Evolutionary conservation across 1,140 invertebrate species (phyloP).

Genomic region (Drosophila kurseongensis): DNA sequence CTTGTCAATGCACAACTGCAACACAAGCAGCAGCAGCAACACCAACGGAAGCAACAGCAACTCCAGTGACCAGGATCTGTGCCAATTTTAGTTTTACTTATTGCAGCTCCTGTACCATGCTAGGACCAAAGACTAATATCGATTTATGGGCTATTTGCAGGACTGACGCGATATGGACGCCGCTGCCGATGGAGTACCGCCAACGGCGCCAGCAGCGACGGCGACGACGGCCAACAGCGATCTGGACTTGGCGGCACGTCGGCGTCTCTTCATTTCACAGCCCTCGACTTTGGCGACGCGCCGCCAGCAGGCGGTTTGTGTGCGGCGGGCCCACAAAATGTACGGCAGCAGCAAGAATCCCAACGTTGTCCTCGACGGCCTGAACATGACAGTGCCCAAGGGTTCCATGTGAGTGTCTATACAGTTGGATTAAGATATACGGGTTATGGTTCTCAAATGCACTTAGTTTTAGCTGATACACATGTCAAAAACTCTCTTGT

Average conservation of each 20-base stretch:
- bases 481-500: background rate
- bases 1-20: slow-evolving; percentile 64
- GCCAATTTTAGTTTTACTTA: slow-evolving; percentile 62
- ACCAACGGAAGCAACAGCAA: slow-evolving; percentile 7
- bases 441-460: background rate
- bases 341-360: slow-evolving; percentile 93
- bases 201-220: slow-evolving; percentile 66
- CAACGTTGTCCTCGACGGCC: slow-evolving; percentile 93
- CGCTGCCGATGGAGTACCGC: slow-evolving; percentile 76
- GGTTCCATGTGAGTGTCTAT: slow-evolving; percentile 93
- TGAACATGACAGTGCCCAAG: slow-evolving; percentile 96
- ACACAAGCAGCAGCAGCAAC: slow-evolving; percentile 5
- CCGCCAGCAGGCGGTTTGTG: slow-evolving; percentile 92
- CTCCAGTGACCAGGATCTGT: slow-evolving; percentile 9
- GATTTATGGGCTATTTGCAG: slow-evolving; percentile 57
- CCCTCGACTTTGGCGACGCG: slow-evolving; percentile 90
- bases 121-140: slow-evolving; percentile 34
- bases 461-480: background rate
- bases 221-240: slow-evolving; percentile 59
- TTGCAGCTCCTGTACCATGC: slow-evolving; percentile 33
- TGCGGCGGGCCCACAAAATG: slow-evolving; percentile 92
- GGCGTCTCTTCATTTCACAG: slow-evolving; percentile 87
- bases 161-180: slow-evolving; percentile 71
- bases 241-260: slow-evolving; percentile 77
- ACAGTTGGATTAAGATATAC: slow-evolving; percentile 1